Evolutionary conservation across 2,888 invertebrate species (phyloP).

Genomic region (Gastracanthus pulcherrimus): DNA sequence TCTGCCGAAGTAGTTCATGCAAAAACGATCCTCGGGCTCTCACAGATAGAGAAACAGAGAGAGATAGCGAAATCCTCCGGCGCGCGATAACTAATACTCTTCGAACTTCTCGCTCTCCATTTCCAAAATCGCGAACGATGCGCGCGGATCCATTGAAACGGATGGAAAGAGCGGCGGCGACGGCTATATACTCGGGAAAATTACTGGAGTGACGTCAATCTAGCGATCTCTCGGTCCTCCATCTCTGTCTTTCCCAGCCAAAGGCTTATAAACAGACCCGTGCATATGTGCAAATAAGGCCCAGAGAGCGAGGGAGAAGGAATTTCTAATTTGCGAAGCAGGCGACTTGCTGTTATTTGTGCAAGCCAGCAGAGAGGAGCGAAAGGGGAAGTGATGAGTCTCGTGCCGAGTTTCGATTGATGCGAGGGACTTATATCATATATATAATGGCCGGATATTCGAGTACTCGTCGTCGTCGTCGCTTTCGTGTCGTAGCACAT

Average conservation of each 20-base stretch:
- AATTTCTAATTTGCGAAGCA: conserved; percentile 28
- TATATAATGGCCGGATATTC: conserved; percentile 7
- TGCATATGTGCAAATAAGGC: too few species aligned
- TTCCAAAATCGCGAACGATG: not conserved
- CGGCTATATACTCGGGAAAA: conserved; percentile 1
- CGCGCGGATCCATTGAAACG: not conserved
- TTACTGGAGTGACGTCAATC: conserved; percentile 6
- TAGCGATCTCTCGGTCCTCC: not conserved
- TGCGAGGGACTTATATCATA: not conserved
- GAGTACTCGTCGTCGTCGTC: not conserved
- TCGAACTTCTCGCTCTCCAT: not conserved
- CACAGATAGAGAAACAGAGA: too few species aligned
- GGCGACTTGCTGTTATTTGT: conserved; percentile 22
- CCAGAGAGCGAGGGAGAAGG: not conserved
- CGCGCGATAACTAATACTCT: not conserved
- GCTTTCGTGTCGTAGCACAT: too few species aligned
- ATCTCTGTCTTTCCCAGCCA: not conserved
- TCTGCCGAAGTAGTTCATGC: not conserved
- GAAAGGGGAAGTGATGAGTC: conserved; percentile 4
- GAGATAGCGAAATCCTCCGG: not conserved
- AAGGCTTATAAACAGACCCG: not conserved
- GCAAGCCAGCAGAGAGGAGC: not conserved
- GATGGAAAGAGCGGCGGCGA: not conserved
- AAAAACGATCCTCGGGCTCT: not conserved
- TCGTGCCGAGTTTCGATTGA: conserved; percentile 18